These are phyloP conservation scores for Agrypnus murinus DNA, from an alignment of 2,888 invertebrate genomes.

Conservation along the genomic window DNA sequence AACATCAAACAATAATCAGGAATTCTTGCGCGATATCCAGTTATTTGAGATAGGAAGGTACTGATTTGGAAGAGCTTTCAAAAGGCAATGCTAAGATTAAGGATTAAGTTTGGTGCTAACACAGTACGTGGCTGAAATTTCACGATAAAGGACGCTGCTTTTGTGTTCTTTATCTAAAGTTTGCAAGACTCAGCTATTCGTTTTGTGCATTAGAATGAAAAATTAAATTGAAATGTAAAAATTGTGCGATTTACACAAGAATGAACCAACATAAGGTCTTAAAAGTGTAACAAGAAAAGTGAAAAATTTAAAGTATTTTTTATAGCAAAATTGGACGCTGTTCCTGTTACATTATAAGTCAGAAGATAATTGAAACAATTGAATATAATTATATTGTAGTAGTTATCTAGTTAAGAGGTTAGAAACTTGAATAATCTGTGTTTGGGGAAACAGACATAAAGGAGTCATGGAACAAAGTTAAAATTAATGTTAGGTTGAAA, in stretches of 20 bases:
- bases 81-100: slow-evolving; percentile 18
- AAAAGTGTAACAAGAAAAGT: no score
- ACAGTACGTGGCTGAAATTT: slow-evolving; percentile 26
- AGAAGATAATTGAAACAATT: no score
- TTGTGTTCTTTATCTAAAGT: slow-evolving; percentile 25
- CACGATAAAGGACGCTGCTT: slow-evolving; percentile 16
- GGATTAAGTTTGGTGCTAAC: slow-evolving; percentile 19
- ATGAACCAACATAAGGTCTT: neutral
- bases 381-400: no score
- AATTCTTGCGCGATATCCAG: slow-evolving; percentile 6
- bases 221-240: neutral
- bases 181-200: slow-evolving; percentile 9
- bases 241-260: neutral
- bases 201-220: slow-evolving; percentile 9
- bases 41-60: slow-evolving; percentile 14
- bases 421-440: no score
- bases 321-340: no score
- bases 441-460: no score
- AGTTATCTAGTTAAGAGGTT: no score
- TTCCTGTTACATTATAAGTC: no score
- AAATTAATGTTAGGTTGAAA: no score
- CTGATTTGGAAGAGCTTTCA: slow-evolving; percentile 24
- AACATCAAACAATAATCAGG: neutral
- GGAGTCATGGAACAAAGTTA: no score
- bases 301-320: no score